These are phyloP conservation scores for Polydrusus cervinus DNA, from an alignment of 2,888 invertebrate species.

Conservation along the genomic window DNA sequence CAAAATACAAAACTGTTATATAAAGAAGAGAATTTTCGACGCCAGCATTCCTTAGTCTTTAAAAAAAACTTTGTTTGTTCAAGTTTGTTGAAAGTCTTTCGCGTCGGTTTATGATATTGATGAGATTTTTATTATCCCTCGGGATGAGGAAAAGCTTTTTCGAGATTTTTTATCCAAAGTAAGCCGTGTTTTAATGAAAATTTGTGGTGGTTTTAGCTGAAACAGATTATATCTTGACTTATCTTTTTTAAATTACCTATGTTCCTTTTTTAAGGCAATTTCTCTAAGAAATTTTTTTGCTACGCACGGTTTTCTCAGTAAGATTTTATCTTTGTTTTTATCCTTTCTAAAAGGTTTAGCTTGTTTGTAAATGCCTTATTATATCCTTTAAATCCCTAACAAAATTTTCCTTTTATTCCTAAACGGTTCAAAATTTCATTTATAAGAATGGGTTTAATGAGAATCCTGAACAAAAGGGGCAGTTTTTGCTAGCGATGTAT, in stretches of 20 bases:
- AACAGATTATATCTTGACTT: constrained; percentile 12
- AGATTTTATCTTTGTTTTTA: background rate
- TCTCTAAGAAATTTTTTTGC: background rate
- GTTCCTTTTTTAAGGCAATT: background rate
- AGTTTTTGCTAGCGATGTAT: too few relatives aligned
- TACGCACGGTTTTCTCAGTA: background rate
- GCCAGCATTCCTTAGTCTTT: constrained; percentile 36
- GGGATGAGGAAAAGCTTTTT: constrained; percentile 6
- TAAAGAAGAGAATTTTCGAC: constrained; percentile 41
- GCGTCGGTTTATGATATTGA: constrained; percentile 45
- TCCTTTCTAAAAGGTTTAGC: background rate
- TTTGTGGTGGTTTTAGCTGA: constrained; percentile 10
- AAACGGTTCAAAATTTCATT: too few relatives aligned
- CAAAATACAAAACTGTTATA: constrained; percentile 48
- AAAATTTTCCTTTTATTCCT: too few relatives aligned
- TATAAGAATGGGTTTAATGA: too few relatives aligned
- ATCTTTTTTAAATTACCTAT: constrained; percentile 6
- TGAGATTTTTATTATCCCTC: constrained; percentile 40
- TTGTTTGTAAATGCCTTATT: too few relatives aligned
- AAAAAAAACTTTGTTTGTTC: constrained; percentile 34
- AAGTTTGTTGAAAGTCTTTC: constrained; percentile 37
- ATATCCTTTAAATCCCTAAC: too few relatives aligned
- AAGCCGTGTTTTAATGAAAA: constrained; percentile 23
- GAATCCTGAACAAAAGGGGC: too few relatives aligned
- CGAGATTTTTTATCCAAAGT: constrained; percentile 4